Evolutionary conservation across 2,797 vertebrate species (phyloP).

Genomic region (Diglossa cyanea): DNA sequence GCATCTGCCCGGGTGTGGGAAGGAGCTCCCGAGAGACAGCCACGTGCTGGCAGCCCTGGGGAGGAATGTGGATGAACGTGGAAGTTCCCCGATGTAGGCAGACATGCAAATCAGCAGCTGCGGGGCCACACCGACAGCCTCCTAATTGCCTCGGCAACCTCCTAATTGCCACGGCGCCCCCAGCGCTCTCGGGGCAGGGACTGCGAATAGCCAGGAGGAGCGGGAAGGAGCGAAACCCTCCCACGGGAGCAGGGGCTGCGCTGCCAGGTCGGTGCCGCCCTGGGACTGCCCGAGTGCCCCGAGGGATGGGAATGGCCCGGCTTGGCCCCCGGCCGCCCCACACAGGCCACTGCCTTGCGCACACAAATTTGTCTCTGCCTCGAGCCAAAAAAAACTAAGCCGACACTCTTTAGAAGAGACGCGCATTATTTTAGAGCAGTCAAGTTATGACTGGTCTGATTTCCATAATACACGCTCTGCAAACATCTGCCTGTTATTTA

Average conservation of each 20-base stretch:
- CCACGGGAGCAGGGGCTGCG: background rate
- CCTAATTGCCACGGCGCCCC: background rate
- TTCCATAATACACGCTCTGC: constrained; percentile 22
- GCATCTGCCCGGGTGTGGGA: background rate
- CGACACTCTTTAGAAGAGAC: constrained; percentile 9
- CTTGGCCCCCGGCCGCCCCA: background rate
- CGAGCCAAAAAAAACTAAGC: constrained; percentile 49
- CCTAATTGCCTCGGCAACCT: background rate
- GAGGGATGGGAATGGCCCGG: background rate
- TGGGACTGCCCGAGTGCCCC: background rate
- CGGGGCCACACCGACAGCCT: background rate
- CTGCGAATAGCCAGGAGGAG: background rate
- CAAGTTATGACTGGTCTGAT: constrained; percentile 56
- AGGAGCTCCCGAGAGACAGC: background rate
- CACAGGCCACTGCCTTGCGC: constrained; percentile 16
- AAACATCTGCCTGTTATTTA: constrained; percentile 63
- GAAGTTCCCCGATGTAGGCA: background rate
- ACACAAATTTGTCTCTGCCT: constrained; percentile 54
- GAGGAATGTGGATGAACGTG: background rate
- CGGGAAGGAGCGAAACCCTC: background rate
- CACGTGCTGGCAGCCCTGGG: background rate
- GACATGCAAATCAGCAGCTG: constrained; percentile 45
- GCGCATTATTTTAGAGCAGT: background rate
- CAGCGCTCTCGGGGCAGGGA: background rate
- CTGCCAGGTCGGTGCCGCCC: background rate